A percentile compares a stretch with the other conserved stretches of the same genome.
Evolutionary conservation across 2,797 vertebrate species (phyloP).

Genomic region (Lepus townsendii): DNA sequence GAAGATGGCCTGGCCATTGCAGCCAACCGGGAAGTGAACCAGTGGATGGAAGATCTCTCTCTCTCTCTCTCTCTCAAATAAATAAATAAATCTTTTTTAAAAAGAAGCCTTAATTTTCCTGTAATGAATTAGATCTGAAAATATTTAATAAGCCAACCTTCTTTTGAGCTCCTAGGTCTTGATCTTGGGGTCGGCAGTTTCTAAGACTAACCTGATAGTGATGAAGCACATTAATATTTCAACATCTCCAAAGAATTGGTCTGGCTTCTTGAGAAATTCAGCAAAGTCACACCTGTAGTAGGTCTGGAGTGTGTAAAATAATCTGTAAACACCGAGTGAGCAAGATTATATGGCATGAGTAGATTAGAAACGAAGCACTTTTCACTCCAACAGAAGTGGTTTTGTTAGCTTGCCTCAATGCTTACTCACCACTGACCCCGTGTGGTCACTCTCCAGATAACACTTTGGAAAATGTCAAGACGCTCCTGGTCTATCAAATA

Average conservation of each 20-base stretch:
- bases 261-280: neutral
- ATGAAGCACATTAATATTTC: neutral
- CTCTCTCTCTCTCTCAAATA: no score
- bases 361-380: neutral
- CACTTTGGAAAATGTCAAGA: neutral
- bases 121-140: neutral
- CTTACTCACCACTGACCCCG: constrained; percentile 77
- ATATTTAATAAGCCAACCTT: neutral
- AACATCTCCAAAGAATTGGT: neutral
- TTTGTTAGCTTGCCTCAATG: neutral
- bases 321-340: neutral
- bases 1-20: no score
- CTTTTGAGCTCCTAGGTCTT: neutral
- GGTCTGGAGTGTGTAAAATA: neutral
- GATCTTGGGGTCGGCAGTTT: neutral
- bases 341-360: neutral
- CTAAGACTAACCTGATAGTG: neutral
- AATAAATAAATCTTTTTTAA: no score
- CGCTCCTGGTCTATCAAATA: neutral
- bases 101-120: neutral
- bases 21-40: no score
- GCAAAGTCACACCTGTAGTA: neutral
- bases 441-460: neutral
- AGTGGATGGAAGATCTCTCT: no score
- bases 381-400: neutral